phyloP scores from a whole-genome alignment of 2,888 invertebrate species.

The Eurytoma adleriae region DNA sequence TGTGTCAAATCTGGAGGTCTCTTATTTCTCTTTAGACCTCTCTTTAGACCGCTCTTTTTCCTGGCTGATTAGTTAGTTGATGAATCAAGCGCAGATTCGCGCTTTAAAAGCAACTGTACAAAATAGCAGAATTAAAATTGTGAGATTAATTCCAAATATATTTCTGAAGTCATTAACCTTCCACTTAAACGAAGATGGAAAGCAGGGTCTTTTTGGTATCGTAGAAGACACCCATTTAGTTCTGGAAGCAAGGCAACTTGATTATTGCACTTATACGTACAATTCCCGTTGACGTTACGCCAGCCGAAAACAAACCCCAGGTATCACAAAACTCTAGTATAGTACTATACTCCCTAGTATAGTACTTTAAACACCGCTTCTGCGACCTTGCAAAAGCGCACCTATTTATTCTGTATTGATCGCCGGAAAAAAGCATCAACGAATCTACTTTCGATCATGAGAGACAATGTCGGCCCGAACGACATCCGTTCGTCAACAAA shows the following conservation, averaged over 20 bases:
- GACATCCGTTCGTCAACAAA: not conserved
- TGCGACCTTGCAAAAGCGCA: not conserved
- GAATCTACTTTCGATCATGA: not conserved
- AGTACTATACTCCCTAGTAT: too few species aligned
- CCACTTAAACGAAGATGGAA: not conserved
- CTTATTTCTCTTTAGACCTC: too few species aligned
- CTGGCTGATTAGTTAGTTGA: too few species aligned
- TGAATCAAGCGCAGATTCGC: too few species aligned
- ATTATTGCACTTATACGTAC: conserved; percentile 21
- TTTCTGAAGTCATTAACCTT: conserved; percentile 7
- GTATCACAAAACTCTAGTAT: too few species aligned
- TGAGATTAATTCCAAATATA: too few species aligned
- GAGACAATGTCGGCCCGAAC: not conserved
- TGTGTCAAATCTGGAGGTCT: too few species aligned
- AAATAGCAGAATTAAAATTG: too few species aligned
- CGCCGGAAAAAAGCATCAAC: conserved; percentile 11
- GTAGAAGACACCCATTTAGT: conserved; percentile 1
- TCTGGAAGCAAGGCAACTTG: not conserved
- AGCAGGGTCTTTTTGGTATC: not conserved
- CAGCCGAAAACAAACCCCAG: too few species aligned
- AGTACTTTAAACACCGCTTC: not conserved
- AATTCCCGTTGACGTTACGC: not conserved
- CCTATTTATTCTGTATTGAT: not conserved
- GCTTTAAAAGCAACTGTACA: too few species aligned
- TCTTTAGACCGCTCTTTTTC: too few species aligned